These are phyloP conservation scores for Doryteuthis pealeii DNA, from an alignment of 1,140 invertebrate species.

Conservation along the genomic window DNA sequence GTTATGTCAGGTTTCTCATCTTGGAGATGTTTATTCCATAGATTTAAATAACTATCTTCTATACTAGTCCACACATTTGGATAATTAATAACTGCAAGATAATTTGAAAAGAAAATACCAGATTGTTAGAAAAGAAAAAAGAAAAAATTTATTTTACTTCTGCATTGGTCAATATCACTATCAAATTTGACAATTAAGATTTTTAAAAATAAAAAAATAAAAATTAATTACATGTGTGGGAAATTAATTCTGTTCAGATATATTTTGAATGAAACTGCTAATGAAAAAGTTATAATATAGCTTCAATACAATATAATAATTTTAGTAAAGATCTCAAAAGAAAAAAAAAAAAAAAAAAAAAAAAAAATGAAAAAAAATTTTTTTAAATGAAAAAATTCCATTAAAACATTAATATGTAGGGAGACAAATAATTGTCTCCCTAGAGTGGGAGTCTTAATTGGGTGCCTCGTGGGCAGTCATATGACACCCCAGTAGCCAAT, in stretches of 20 bases:
- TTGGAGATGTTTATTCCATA: slow-evolving; percentile 4
- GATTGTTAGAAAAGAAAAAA: background rate
- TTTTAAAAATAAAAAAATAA: background rate
- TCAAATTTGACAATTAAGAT: background rate
- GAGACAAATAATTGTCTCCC: no score
- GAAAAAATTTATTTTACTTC: background rate
- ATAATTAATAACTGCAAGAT: background rate
- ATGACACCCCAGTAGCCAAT: no score
- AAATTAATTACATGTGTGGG: background rate
- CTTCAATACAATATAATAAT: no score
- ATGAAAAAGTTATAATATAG: no score
- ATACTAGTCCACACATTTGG: background rate
- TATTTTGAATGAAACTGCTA: background rate
- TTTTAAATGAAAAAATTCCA: no score
- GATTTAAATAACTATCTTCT: background rate
- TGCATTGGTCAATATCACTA: background rate
- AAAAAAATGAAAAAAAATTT: no score
- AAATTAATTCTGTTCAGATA: background rate
- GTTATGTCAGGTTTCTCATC: background rate
- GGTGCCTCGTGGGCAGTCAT: no score
- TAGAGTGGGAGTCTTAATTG: no score
- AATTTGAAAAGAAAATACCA: background rate
- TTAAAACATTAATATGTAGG: no score
- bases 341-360: no score
- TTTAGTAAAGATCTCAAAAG: no score